Base-by-base conservation (phyloP, 2,888 invertebrate species). In the Dolomedes plantarius region DNA sequence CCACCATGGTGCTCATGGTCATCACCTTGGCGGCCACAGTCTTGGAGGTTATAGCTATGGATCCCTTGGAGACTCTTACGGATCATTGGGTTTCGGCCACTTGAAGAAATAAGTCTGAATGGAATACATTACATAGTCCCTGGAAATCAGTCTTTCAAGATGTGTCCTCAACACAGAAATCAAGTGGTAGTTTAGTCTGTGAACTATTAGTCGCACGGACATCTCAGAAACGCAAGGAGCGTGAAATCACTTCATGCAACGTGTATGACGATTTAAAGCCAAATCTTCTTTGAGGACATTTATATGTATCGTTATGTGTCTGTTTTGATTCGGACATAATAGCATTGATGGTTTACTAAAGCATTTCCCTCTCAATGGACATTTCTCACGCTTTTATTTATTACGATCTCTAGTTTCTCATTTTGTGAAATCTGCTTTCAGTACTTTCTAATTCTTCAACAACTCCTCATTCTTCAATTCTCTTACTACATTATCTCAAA, bases 11-110 rank as follows among this genome's bases (percentile, higher is more conserved):
- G 23, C 23, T 50, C 32, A 76, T 39, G 46, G 73, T 62, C 56
- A 50, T 13, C 46, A 50, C 62, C 46, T 75, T 27, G 72, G 76
- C 31, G n/a, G n/a, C n/a, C n/a, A n/a, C n/a, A 76, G 76, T 41
- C 73, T 85, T 39, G 83, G 83, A 11, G 83, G 83, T 23, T 85
- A 73, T 39, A 85, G 76, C 50, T 85, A 85, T 11, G 77, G 83
- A 27, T 64, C 72, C 9, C 36, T 77, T 73, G 83, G 77, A 23
- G 72, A 83, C 29, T 32, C 75, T 19, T 31, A 72, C n/a, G 32
- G 72, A 7, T 83, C 83, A 67, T 68, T 74, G 29, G 23, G 16
- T 31, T 65, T 85, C 9, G 76, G 62, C 27, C 67, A 74, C 36
- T 9, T 69, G n/a, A 41, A 69, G 31, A 41, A 41, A 69, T 69